Base-by-base conservation (phyloP, 2,113 vertebrate species). In the Dissostichus mawsoni region DNA sequence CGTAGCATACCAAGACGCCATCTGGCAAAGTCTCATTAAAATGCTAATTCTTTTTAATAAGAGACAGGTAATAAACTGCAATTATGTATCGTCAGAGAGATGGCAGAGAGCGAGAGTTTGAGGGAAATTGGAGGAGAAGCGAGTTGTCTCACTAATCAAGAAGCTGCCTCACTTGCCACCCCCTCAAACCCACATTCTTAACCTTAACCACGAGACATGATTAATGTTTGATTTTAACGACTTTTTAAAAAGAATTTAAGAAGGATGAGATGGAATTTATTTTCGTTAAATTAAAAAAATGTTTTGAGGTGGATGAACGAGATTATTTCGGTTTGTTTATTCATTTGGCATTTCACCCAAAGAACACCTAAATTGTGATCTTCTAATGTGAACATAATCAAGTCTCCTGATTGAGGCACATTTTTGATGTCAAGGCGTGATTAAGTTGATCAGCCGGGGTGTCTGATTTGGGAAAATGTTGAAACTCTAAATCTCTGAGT, bases 1-100 rank as follows among this genome's bases (percentile, higher is more conserved):
- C 80, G 84, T 90, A 84, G 85, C 83, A 91, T 85, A 94, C 92
- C 88, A 90, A 91, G 87, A 84, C 84, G 64, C 94, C 93, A 95
- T 95, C 95, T 95, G 93, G 91, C 91, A 95, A 88, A 88, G 87
- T 64, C 93, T 95, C 92, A 87, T 92, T 94, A 94, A 96, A 95
- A 96, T 96, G 95, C 95, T 95, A 96, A 97, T 96, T 94, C 94
- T 89, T 95, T 96, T 94, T 95, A 96, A 97, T 96, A 95, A 95
- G 91, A 94, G 93, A 92, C 92, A 91, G 90, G 93, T 96, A 96
- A 96, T 95, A 95, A 96, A 94, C 93, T 95, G 92, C 95, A 96
- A 95, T 96, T 96, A 95, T 87, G 92, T 95, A 93, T 94, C 86
- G 87, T 90, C 86, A 80, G 88, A 90, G 92, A 90, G 90, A 92